Base-by-base conservation (phyloP, 2,888 invertebrate species). In the Tortrix viridana region DNA sequence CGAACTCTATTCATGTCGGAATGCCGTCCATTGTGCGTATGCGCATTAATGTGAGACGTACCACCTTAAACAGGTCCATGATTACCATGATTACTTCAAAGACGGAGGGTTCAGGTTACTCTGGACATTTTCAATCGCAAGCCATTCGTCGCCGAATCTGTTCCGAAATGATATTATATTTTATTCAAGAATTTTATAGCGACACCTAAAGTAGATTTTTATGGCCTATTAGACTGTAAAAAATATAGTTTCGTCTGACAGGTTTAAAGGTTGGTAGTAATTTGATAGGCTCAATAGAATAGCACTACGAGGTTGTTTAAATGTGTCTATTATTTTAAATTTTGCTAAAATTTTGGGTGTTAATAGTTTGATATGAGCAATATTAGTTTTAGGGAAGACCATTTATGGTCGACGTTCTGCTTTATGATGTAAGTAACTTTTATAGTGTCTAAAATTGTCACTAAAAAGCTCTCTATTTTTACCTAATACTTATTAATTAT, bases 121-220 rank as follows among this genome's bases (percentile, higher is more conserved):
- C 14, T 43, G 44, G 37, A 6, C 3, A 16, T 26, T 9, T 38
- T 18, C 38, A 16, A 44, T 50, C 46, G 32, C 23, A 49, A 43
- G 18, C 41, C 55, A 50, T 56, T 55, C 56, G 43, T 44, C 44
- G 62, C 62, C 62, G 62, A 62, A 62, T 56, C 50, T 46, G 62
- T 56, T 56, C 50, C 12, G 37, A 56, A 38, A 37, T 41, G 9
- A 47, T 52, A 57, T 62, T 57, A 62, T 57, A 52, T 57, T 56
- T 56, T 52, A 56, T 19, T 62, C 38, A 52, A 57, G 57, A 62
- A 62, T 57, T 56, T 62, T 62, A 62, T 62, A 26, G 62, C 62
- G 46, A 62, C 62, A 62, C 62, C 57, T 57, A 52, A 57, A 20
- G 46, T 47, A 57, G 62, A 37, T 38, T 46, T 62, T 62, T 47